A percentile compares a stretch with the other conserved stretches of the same genome.
Conservation (phyloP, 1,140 invertebrate species). For the Yoshiicerus persimilis region DNA sequence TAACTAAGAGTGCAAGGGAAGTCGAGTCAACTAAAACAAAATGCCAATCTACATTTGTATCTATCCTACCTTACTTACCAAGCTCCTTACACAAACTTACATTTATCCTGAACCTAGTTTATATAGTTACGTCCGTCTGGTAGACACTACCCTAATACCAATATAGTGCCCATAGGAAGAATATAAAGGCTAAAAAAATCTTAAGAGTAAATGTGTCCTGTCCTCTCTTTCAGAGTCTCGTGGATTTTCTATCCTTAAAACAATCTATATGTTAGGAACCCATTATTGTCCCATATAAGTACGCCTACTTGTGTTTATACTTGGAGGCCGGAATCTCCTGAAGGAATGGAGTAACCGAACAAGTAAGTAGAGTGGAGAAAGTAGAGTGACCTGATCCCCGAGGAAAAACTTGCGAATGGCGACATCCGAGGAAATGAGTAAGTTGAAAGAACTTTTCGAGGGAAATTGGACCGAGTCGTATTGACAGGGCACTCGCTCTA, state of each 20-base stretch:
- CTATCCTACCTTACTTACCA: not conserved
- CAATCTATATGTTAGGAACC: not conserved
- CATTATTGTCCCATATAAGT: too few species aligned
- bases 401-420: conserved; percentile 44
- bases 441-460: conserved; percentile 37
- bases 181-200: not conserved
- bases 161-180: not conserved
- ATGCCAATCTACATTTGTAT: conserved; percentile 13
- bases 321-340: not conserved
- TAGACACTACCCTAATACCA: not conserved
- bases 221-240: not conserved
- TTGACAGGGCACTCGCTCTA: conserved; percentile 47
- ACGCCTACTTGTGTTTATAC: not conserved
- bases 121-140: not conserved
- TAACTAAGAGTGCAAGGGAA: not conserved
- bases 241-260: not conserved
- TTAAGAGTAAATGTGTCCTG: not conserved
- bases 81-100: not conserved
- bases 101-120: not conserved
- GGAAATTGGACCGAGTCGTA: conserved; percentile 46
- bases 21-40: conserved; percentile 2
- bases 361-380: conserved; percentile 16
- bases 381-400: conserved; percentile 39
- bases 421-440: conserved; percentile 42
- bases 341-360: not conserved